Evolutionary conservation across 2,797 vertebrate genomes (phyloP), one percentile per base, ranked within the genome.

Genomic region (Novumbra hubbsi): DNA sequence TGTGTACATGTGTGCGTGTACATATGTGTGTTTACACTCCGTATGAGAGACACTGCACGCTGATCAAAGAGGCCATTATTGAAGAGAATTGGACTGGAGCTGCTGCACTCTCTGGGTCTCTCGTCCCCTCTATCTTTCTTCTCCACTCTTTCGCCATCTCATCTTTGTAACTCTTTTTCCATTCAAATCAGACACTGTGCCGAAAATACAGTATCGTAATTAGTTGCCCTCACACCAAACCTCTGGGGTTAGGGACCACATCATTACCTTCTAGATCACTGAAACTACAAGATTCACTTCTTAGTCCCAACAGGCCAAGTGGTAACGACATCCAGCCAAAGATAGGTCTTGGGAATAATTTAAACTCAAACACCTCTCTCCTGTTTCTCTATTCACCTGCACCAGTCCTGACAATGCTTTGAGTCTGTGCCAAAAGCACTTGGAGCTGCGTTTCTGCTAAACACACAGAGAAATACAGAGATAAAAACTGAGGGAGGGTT

Each of bases 41-140:
- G 60, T 48, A 57, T 28, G 24, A 57, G 30, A 57, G 24, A 76
- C 17, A 63, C 68, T 74, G 75, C 72, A 72, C 73, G 75, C n/a
- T 86, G 87, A 89, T 90, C 87, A 88, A 89, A 88, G 86, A 74
- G 16, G 67, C 72, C 77, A 50, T 86, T 84, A 87, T 87, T 87
- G 80, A 84, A 87, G 70, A 79, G 79, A 89, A 88, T 86, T 87
- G 89, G 69, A 78, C 64, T 77, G 76, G 24, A 49, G 68, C 74
- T 67, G 73, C 69, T 34, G 17, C 60, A 21, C 65, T 24, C 32
- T 38, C 65, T 75, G 24, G 19, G 17, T 68, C 65, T 68, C 50
- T 68, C 70, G 8, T 28, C 48, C 27, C 32, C 55, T 65, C 65
- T 63, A 57, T 7, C 45, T 32, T 32, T 62, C 9, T 21, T 15